Conservation (phyloP, 2,797 vertebrate genomes). For the Lophotriccus pileatus region DNA sequence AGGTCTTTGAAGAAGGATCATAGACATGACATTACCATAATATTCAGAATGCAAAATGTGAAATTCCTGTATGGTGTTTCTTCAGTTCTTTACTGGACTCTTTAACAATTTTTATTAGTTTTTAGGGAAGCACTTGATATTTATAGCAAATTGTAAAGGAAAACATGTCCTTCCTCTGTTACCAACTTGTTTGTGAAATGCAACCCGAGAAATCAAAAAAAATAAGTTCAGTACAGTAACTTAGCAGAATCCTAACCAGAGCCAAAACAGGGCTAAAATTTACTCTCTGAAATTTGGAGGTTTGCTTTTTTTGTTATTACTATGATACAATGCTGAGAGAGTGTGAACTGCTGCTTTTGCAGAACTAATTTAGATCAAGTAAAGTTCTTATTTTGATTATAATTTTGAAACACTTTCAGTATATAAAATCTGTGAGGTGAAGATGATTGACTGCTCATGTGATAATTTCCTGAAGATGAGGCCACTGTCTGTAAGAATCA, state of each 20-base stretch:
- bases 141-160: not conserved
- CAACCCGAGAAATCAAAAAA: not conserved
- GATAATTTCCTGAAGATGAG: not conserved
- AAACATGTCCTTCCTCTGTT: accelerated
- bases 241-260: not conserved
- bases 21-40: not conserved
- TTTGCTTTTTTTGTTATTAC: not conserved
- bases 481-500: not conserved
- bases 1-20: not conserved
- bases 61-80: not conserved
- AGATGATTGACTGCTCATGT: not conserved
- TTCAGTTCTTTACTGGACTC: not conserved
- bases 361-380: not conserved
- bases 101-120: not conserved
- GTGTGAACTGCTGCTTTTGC: not conserved
- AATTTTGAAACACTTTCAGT: not conserved
- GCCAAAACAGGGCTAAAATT: not conserved
- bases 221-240: not conserved
- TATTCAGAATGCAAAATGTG: not conserved
- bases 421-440: not conserved
- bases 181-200: not conserved
- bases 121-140: not conserved
- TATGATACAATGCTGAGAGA: not conserved
- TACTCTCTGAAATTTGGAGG: not conserved
- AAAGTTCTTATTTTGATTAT: not conserved